phyloP scores from a whole-genome alignment of 2,113 vertebrate species.

The Centropus bengalensis region DNA sequence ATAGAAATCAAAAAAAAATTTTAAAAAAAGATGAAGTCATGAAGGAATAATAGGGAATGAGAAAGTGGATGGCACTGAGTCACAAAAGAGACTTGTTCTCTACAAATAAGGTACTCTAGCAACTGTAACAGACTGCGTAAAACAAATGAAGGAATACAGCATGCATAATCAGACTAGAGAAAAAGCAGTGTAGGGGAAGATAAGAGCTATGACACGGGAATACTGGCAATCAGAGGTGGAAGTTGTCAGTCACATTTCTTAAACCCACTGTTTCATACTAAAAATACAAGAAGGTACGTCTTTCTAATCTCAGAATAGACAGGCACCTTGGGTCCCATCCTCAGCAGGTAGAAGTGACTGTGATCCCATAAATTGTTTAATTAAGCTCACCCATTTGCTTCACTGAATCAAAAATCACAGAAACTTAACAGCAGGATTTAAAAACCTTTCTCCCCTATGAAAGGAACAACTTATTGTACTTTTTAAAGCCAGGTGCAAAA shows the following conservation, averaged over 20 bases:
- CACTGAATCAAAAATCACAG: constrained; percentile 20
- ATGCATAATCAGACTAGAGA: background rate
- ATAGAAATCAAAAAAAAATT: background rate
- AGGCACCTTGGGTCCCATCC: constrained; percentile 15
- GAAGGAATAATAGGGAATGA: constrained; percentile 31
- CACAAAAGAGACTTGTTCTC: constrained; percentile 44
- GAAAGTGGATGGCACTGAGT: constrained; percentile 22
- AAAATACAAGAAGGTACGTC: constrained; percentile 33
- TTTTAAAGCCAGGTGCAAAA: constrained; percentile 33
- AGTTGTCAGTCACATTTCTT: constrained; percentile 40
- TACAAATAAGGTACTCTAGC: constrained; percentile 27
- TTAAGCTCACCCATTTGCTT: constrained; percentile 28
- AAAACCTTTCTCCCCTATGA: constrained; percentile 12
- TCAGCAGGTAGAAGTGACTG: background rate
- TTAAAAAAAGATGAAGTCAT: constrained; percentile 27
- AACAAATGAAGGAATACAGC: constrained; percentile 19
- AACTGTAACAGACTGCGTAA: background rate
- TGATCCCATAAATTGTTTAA: background rate
- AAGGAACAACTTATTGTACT: background rate
- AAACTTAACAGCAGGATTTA: constrained; percentile 5
- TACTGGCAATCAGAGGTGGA: constrained; percentile 39
- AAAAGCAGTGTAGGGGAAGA: constrained; percentile 9
- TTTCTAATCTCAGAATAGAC: constrained; percentile 21
- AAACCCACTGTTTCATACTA: constrained; percentile 37
- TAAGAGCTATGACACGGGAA: constrained; percentile 36